Evolutionary conservation across 2,888 invertebrate genomes (phyloP).

Genomic region (Eumacrocentrus americanus): DNA sequence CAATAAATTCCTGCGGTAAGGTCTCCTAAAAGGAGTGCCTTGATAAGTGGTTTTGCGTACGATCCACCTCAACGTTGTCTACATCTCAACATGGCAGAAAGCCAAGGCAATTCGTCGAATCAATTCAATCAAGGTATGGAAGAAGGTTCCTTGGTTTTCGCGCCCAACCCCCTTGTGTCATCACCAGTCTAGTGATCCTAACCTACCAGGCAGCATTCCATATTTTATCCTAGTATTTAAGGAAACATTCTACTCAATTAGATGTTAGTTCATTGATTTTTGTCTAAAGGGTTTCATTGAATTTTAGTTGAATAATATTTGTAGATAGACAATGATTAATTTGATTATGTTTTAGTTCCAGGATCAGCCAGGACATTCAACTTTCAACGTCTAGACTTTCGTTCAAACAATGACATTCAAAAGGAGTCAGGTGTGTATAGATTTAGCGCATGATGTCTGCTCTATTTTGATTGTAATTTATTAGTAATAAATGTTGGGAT

Average conservation of each 20-base stretch:
- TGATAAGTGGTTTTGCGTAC: conserved; percentile 41
- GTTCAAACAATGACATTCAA: conserved; percentile 56
- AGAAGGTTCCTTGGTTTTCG: background rate
- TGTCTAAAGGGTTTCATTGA: background rate
- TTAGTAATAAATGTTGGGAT: conserved; percentile 14
- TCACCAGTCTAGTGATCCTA: conserved; percentile 22
- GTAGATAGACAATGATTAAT: background rate
- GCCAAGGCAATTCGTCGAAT: conserved; percentile 73
- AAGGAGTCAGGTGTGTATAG: conserved; percentile 55
- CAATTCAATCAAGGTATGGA: conserved; percentile 63
- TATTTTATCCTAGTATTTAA: background rate
- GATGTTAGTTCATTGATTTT: background rate
- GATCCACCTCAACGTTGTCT: conserved; percentile 22
- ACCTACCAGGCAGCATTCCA: conserved; percentile 18
- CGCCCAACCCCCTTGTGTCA: background rate
- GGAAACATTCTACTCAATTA: too few species aligned
- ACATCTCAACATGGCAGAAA: conserved; percentile 71
- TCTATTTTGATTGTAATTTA: too few species aligned
- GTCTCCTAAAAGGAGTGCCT: conserved; percentile 53
- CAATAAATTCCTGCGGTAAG: conserved; percentile 50
- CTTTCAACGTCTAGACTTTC: conserved; percentile 57
- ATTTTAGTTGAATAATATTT: background rate
- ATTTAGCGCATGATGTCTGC: background rate
- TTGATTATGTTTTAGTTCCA: conserved; percentile 31
- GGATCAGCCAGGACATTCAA: conserved; percentile 54